phyloP scores from a whole-genome alignment of 2,888 invertebrate species.

The Cryptosula pallasiana region DNA sequence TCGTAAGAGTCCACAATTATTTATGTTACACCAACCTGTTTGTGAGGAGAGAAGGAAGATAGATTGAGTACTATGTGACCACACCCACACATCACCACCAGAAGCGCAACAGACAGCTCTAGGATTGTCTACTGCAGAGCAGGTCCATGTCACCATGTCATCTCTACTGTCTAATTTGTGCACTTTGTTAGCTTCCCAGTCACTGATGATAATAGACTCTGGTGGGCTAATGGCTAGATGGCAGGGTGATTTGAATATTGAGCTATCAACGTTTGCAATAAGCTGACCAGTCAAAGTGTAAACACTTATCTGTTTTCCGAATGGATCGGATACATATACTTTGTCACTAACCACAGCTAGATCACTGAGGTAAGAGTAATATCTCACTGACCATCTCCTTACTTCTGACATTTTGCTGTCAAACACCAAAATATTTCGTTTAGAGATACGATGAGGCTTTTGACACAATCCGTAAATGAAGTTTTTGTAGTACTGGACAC shows the following conservation, averaged over 20 bases:
- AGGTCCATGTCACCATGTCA: not conserved
- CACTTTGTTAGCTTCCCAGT: constrained; percentile 6
- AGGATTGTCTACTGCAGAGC: not conserved
- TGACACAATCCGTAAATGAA: not conserved
- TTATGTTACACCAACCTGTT: constrained; percentile 8
- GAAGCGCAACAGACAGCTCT: not conserved
- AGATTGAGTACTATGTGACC: not conserved
- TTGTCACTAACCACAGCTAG: not conserved
- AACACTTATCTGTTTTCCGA: too few relatives aligned
- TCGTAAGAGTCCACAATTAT: too few relatives aligned
- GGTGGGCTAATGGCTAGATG: not conserved
- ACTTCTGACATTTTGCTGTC: not conserved
- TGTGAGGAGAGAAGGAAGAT: not conserved
- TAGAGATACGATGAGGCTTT: not conserved
- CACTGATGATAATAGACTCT: not conserved
- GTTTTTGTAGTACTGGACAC: not conserved
- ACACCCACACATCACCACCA: not conserved
- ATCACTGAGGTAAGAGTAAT: not conserved
- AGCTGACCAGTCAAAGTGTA: too few relatives aligned
- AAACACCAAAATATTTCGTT: too few relatives aligned
- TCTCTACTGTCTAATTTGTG: not conserved
- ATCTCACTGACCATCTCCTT: not conserved
- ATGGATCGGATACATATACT: not conserved
- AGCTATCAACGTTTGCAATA: too few relatives aligned
- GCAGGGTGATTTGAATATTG: not conserved